Evolutionary conservation across 2,113 vertebrate genomes (phyloP).

Genomic region (Urocitellus parryii): DNA sequence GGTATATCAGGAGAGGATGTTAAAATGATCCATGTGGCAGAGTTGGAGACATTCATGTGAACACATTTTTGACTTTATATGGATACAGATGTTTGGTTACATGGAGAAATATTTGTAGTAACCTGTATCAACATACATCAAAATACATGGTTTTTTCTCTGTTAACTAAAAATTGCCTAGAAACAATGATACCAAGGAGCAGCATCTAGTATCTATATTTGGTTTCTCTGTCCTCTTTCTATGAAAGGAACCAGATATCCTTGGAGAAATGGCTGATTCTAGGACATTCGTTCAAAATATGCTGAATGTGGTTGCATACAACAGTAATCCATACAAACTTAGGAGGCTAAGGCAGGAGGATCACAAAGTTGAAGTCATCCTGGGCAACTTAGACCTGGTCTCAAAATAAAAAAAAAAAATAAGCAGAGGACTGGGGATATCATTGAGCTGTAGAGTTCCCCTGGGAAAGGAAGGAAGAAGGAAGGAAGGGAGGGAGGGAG

Average conservation of each 20-base stretch:
- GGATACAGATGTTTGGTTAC: background rate
- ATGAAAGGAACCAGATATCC: background rate
- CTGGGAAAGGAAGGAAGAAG: too few species aligned
- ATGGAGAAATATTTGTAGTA: background rate
- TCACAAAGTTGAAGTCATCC: too few species aligned
- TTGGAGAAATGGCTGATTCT: background rate
- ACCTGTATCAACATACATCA: accelerated
- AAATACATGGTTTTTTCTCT: background rate
- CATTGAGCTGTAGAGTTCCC: too few species aligned
- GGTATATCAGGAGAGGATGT: too few species aligned
- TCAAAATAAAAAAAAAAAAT: too few species aligned
- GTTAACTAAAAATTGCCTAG: background rate
- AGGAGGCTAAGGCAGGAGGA: too few species aligned
- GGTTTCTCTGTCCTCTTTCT: background rate
- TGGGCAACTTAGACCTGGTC: too few species aligned
- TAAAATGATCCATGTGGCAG: too few species aligned
- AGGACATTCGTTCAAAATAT: background rate
- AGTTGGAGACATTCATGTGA: background rate
- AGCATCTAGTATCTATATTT: background rate
- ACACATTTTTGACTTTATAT: background rate
- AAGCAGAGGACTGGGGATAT: too few species aligned
- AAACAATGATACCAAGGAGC: background rate
- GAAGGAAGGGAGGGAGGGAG: too few species aligned
- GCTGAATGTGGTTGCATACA: too few species aligned
- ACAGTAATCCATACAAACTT: too few species aligned